Evolutionary conservation across 2,888 invertebrate species (phyloP).

Genomic region (Leuctra nigra): DNA sequence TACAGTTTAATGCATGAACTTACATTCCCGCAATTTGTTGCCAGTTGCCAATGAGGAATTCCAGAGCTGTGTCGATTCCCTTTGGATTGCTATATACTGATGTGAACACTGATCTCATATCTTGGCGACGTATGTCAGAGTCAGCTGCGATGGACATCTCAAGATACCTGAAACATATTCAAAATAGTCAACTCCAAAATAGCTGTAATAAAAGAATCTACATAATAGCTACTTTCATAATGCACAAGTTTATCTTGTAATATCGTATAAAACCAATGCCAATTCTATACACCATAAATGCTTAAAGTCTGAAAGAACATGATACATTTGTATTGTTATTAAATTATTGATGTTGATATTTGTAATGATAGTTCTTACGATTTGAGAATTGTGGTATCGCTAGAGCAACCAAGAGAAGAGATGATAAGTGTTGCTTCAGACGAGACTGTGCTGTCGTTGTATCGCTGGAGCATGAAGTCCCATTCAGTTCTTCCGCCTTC

Average conservation of each 20-base stretch:
- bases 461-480: constrained; percentile 56
- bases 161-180: constrained; percentile 17
- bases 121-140: constrained; percentile 22
- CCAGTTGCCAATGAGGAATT: constrained; percentile 21
- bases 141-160: not conserved
- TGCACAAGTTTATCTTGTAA: too few relatives aligned
- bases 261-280: too few relatives aligned
- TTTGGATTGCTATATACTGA: constrained; percentile 22
- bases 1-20: too few relatives aligned
- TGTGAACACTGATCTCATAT: constrained; percentile 20
- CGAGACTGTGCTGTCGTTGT: constrained; percentile 36
- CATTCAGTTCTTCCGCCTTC: constrained; percentile 61
- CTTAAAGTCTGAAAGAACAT: too few relatives aligned
- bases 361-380: too few relatives aligned
- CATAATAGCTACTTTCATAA: too few relatives aligned
- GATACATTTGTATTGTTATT: too few relatives aligned
- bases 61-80: constrained; percentile 21
- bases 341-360: too few relatives aligned
- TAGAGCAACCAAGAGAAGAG: constrained; percentile 49
- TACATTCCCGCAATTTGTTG: too few relatives aligned
- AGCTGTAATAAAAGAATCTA: too few relatives aligned
- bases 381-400: constrained; percentile 38
- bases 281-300: too few relatives aligned
- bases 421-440: constrained; percentile 54
- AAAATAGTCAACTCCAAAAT: too few relatives aligned